Percentiles rank a stretch among this genome's conserved stretches.
These are phyloP conservation scores for Chionomys nivalis DNA, from an alignment of 2,113 vertebrate genomes.

Conservation along the genomic window DNA sequence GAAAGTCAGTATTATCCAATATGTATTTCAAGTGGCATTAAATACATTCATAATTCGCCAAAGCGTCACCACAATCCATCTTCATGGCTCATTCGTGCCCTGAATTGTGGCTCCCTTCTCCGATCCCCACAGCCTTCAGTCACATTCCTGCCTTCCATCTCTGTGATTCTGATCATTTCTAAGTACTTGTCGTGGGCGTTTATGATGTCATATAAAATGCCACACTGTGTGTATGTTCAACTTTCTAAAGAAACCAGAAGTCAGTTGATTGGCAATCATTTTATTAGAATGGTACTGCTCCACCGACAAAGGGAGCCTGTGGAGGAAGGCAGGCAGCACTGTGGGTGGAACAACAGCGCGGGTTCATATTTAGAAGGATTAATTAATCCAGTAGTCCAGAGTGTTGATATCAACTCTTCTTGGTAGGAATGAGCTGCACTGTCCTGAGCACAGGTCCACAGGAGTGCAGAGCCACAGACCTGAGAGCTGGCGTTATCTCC, in stretches of 20 bases:
- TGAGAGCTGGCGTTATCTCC: background rate
- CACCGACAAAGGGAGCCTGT: background rate
- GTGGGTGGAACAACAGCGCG: background rate
- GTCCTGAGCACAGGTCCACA: no score
- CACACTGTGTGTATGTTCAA: background rate
- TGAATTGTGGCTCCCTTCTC: background rate
- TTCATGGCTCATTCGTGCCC: background rate
- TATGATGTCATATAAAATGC: background rate
- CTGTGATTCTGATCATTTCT: background rate
- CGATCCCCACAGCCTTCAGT: background rate
- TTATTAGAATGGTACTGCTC: background rate
- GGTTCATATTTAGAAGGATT: background rate
- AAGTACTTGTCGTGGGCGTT: background rate
- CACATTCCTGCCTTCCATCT: background rate
- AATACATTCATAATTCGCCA: background rate
- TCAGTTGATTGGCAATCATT: background rate
- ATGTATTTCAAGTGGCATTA: background rate
- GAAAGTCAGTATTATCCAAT: background rate
- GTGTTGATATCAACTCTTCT: slow-evolving; percentile 1
- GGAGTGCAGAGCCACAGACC: background rate
- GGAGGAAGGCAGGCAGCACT: background rate
- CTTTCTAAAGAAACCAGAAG: background rate
- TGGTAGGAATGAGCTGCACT: background rate
- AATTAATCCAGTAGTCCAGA: background rate
- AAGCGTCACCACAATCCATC: background rate